Base-by-base conservation (phyloP, 2,888 invertebrate genomes). In the Athalia cordata region DNA sequence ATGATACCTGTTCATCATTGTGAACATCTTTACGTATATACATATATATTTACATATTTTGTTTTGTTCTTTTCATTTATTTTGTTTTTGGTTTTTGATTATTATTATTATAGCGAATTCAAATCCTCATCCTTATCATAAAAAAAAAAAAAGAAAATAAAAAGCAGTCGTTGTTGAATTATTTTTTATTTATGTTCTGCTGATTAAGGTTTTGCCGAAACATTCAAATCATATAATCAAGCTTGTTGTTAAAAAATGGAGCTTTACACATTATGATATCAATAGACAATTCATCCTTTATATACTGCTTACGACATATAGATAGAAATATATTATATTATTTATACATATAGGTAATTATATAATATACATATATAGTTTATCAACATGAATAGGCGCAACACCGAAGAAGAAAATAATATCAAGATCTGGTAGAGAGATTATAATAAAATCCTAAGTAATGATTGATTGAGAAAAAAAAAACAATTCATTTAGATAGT, bases 201-300 rank as follows among this genome's bases (percentile, higher is more conserved):
- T 79, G 70, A 79, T 79, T 79, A 79, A 85, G 86, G 87, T 86
- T 85, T 84, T 87, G 86, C 86, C 84, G 86, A 87, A 87, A 87
- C 84, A 87, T 87, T 87, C 85, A 82, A 81, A 13, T 64, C 62
- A 75, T 64, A 62, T 29, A 29, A 29, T 75, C 61, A 64, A 75
- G 75, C 75, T 75, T 75, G 62, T 75, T 75, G 75, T 75, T 75
- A 5, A 62, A 75, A 50, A 75, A 75, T 75, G 62, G 75, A 75
- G 75, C 64, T 49, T 75, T 62, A 75, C 64, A 64, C 62, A 57
- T 62, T 11, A 29, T 29, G 29, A 29, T 29, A 29, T 29, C 29
- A 29, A 55, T 55, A 55, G 13, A 62, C 29, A 13, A 8, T 62
- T n/a, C 62, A 62, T 62, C 15, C 62, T 62, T 62, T 62, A 15